Percentiles rank a stretch among this genome's conserved stretches.
Conservation (phyloP, 1,140 invertebrate species). For the Micrasema minimum region DNA sequence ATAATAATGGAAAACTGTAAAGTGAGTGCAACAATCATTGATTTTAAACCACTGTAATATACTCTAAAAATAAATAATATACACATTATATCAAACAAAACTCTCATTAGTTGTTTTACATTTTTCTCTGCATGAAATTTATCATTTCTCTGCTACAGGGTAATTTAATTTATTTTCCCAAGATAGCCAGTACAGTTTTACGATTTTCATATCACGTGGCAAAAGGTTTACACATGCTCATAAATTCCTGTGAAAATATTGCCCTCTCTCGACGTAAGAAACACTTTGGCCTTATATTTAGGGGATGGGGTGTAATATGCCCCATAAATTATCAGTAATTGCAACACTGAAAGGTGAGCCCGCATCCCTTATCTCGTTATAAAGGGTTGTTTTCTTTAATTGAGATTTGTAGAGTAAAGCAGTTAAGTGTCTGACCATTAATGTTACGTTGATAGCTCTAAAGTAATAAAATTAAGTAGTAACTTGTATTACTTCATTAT, state of each 20-base stretch:
- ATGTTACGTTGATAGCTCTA: neutral
- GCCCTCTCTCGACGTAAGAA: neutral
- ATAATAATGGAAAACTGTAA: too few species aligned
- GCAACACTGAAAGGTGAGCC: neutral
- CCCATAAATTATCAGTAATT: conserved; percentile 28
- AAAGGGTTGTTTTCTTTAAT: neutral
- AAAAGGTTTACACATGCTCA: conserved; percentile 9
- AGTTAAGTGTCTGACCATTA: neutral
- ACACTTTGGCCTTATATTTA: neutral
- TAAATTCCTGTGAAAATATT: conserved; percentile 7
- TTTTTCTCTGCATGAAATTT: neutral
- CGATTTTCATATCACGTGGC: conserved; percentile 12
- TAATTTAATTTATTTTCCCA: conserved; percentile 15
- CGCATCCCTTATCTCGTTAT: conserved; percentile 13
- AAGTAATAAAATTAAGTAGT: neutral
- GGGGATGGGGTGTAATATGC: neutral
- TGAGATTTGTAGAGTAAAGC: conserved; percentile 8
- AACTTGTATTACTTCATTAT: too few species aligned
- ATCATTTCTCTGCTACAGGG: neutral
- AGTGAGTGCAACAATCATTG: too few species aligned
- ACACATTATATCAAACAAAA: neutral
- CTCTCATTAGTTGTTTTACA: too few species aligned
- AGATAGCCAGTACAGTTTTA: conserved; percentile 9
- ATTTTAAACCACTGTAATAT: neutral
- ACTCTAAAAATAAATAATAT: neutral